Evolutionary conservation across 2,888 invertebrate genomes (phyloP).

Genomic region (Bedellia somnulentella): DNA sequence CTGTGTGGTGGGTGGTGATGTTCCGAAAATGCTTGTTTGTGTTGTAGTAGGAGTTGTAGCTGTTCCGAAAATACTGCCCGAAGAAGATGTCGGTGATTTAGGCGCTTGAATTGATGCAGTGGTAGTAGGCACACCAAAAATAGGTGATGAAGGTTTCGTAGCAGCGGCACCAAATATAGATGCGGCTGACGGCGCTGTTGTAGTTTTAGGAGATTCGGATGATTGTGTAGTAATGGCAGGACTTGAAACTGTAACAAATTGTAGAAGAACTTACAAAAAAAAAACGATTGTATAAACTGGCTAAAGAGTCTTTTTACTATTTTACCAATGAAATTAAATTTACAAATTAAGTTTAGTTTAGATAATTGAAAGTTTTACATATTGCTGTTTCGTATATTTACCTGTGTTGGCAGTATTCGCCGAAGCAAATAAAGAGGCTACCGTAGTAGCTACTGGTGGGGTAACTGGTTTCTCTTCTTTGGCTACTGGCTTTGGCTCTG

Average conservation of each 20-base stretch:
- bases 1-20: constrained; percentile 5
- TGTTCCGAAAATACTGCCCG: constrained; percentile 2
- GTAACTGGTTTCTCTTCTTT: too few relatives aligned
- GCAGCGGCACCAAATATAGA: constrained; percentile 14
- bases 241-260: background rate
- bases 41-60: background rate
- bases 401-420: too few relatives aligned
- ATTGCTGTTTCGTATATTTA: too few relatives aligned
- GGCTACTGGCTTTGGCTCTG: too few relatives aligned
- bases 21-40: background rate
- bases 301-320: too few relatives aligned
- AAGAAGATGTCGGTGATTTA: background rate
- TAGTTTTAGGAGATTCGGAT: constrained; percentile 1
- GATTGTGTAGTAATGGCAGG: background rate
- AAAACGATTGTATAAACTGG: too few relatives aligned
- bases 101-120: background rate
- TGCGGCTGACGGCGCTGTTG: constrained; percentile 7
- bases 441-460: too few relatives aligned
- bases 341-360: too few relatives aligned
- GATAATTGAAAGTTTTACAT: too few relatives aligned
- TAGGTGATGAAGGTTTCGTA: constrained; percentile 11
- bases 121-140: constrained; percentile 6
- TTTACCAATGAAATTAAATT: too few relatives aligned
- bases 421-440: too few relatives aligned
- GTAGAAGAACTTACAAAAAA: too few relatives aligned